phyloP scores from a whole-genome alignment of 2,113 vertebrate genomes.

The Mionectes macconnelli region DNA sequence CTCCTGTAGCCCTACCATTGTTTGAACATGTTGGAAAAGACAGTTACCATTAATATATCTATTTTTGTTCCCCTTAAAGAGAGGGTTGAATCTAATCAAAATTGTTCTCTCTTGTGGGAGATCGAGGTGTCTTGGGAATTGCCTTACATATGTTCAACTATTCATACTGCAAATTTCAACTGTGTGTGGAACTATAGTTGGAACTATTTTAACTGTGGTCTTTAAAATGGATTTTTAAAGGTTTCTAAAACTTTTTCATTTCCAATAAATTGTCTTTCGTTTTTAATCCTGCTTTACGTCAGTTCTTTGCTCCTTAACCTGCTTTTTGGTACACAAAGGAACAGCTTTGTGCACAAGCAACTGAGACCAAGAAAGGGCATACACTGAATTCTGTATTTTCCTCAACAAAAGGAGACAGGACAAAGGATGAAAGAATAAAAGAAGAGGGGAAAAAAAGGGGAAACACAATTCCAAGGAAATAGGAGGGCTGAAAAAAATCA shows the following conservation, averaged over 20 bases:
- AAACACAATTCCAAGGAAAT: not conserved
- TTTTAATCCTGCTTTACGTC: constrained; percentile 19
- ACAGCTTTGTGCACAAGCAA: not conserved
- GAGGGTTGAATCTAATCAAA: constrained; percentile 45
- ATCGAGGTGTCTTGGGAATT: not conserved
- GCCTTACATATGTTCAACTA: not conserved
- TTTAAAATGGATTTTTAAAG: constrained; percentile 32
- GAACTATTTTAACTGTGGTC: constrained; percentile 25
- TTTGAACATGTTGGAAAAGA: constrained; percentile 2
- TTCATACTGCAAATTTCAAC: constrained; percentile 28
- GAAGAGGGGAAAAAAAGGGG: not conserved
- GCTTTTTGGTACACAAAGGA: not conserved
- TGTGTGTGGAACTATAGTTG: constrained; percentile 20
- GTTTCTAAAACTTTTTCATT: constrained; percentile 12
- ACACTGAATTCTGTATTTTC: not conserved
- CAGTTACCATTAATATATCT: not conserved
- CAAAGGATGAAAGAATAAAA: not conserved
- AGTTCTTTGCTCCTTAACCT: not conserved
- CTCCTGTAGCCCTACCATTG: not conserved
- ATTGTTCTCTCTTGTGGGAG: not conserved
- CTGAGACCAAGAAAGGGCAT: not conserved
- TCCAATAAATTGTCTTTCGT: constrained; percentile 62
- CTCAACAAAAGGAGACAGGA: not conserved
- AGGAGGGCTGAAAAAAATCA: not conserved
- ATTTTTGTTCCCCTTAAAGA: constrained; percentile 50